Percentiles rank a stretch among this genome's conserved stretches.
phyloP scores from a whole-genome alignment of 2,888 invertebrate genomes.

The Carabus problematicus region DNA sequence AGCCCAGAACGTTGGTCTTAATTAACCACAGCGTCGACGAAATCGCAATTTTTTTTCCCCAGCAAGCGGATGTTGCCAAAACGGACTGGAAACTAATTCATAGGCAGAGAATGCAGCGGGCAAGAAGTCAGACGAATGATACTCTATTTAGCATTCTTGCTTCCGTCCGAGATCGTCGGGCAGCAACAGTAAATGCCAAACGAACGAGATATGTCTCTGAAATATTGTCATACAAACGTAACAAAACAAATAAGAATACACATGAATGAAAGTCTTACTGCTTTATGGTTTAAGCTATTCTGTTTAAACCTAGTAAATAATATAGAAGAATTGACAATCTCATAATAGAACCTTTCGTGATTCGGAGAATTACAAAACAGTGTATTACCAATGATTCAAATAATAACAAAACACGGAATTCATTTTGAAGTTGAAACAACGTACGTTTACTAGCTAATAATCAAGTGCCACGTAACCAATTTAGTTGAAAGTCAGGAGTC shows the following conservation, averaged over 20 bases:
- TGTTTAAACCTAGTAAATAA: too few relatives aligned
- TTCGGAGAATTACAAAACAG: too few relatives aligned
- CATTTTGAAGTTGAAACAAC: background rate
- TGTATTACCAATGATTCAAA: slow-evolving; percentile 14
- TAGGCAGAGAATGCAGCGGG: slow-evolving; percentile 6
- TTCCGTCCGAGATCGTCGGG: slow-evolving; percentile 6
- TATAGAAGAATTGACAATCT: too few relatives aligned
- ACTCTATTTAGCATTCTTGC: slow-evolving; percentile 26
- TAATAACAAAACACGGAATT: slow-evolving; percentile 10
- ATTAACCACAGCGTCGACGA: slow-evolving; percentile 19
- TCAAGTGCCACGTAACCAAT: too few relatives aligned
- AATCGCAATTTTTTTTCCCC: slow-evolving; percentile 18
- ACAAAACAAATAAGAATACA: too few relatives aligned
- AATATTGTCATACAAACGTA: slow-evolving; percentile 11
- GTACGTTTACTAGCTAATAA: too few relatives aligned
- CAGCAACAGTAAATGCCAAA: too few relatives aligned
- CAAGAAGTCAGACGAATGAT: slow-evolving; percentile 12
- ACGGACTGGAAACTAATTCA: slow-evolving; percentile 29
- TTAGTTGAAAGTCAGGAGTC: too few relatives aligned
- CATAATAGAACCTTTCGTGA: too few relatives aligned
- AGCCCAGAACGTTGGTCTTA: slow-evolving; percentile 24
- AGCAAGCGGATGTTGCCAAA: slow-evolving; percentile 15
- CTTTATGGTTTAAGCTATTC: too few relatives aligned
- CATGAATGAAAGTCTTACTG: too few relatives aligned
- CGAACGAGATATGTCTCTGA: slow-evolving; percentile 23